Conservation (phyloP, 2,888 invertebrate genomes). For the Cacoxenus indagator region DNA sequence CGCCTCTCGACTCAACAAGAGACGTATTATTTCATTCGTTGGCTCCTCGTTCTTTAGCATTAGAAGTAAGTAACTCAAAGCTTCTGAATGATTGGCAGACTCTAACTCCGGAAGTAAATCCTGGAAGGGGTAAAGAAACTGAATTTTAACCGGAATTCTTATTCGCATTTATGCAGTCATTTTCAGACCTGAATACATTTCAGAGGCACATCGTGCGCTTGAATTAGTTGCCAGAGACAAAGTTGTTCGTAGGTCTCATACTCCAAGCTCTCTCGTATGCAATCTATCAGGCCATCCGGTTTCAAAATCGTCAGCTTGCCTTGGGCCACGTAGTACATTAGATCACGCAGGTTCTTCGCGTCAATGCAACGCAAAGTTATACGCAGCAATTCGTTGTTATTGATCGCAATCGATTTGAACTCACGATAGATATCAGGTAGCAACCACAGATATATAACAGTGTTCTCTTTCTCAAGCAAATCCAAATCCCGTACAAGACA, state of each 20-base stretch:
- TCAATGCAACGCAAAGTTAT: conserved; percentile 93
- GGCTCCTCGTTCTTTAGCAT: conserved; percentile 94
- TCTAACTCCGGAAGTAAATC: conserved; percentile 80
- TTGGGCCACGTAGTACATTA: conserved; percentile 92
- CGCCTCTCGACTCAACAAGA: conserved; percentile 83
- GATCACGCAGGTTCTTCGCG: conserved; percentile 88
- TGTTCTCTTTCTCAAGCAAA: conserved; percentile 90
- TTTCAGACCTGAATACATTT: conserved; percentile 78
- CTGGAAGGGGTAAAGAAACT: conserved; percentile 40
- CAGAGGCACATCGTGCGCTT: conserved; percentile 94
- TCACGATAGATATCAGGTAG: conserved; percentile 93
- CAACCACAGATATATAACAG: conserved; percentile 90
- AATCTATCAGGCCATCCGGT: conserved; percentile 79
- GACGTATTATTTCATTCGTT: conserved; percentile 86
- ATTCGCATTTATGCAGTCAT: not conserved
- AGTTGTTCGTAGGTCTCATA: conserved; percentile 99
- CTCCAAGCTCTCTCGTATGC: conserved; percentile 85
- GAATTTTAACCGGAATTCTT: not conserved
- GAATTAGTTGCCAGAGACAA: conserved; percentile 96
- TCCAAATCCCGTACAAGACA: conserved; percentile 80
- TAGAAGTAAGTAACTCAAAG: conserved; percentile 88
- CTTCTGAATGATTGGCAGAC: conserved; percentile 90
- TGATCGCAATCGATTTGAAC: conserved; percentile 88
- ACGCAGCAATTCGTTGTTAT: conserved; percentile 89
- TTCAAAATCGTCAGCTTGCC: conserved; percentile 88